phyloP scores from a whole-genome alignment of 2,888 invertebrate species.

The Amaurobius ferox region DNA sequence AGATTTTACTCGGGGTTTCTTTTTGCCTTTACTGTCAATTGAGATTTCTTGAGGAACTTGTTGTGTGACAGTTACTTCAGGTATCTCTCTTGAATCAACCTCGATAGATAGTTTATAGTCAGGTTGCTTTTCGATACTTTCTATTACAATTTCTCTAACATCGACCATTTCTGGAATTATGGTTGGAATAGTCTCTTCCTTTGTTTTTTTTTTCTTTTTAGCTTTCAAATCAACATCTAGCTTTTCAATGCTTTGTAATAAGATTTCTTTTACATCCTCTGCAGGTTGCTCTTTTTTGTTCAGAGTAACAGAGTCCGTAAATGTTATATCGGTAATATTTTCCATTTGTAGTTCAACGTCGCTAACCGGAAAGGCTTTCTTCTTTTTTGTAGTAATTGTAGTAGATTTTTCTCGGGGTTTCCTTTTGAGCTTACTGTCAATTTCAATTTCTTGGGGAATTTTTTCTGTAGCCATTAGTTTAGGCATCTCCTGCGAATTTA shows the following conservation, averaged over 20 bases:
- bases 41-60: neutral
- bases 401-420: conserved; percentile 33
- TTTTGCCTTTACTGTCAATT: neutral
- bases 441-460: conserved; percentile 1
- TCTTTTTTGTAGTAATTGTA: neutral
- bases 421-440: neutral
- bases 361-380: neutral
- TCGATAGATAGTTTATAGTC: too few relatives aligned
- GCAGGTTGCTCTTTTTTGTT: conserved; percentile 7
- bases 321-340: neutral
- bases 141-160: too few relatives aligned
- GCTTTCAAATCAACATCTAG: conserved; percentile 1
- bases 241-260: neutral
- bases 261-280: neutral
- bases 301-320: neutral
- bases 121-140: conserved; percentile 1
- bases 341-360: neutral
- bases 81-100: too few relatives aligned
- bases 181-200: neutral
- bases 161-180: neutral
- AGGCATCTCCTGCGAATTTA: conserved; percentile 14
- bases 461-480: neutral
- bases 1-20: conserved; percentile 32
- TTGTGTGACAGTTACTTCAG: neutral
- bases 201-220: neutral